Base-by-base conservation (phyloP, 2,113 vertebrate species). In the Garra rufa region DNA sequence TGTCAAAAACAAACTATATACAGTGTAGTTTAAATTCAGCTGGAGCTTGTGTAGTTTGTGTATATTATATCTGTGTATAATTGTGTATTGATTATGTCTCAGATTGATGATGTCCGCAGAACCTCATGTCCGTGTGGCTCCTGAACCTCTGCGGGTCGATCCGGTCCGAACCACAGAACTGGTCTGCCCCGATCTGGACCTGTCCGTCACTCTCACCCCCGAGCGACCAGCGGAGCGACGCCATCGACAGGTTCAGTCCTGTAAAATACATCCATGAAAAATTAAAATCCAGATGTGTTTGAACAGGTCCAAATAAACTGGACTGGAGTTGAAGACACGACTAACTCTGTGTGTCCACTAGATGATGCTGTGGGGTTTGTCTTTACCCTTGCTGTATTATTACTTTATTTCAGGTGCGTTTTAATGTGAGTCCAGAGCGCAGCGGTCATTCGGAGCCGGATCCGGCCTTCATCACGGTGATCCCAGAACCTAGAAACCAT, bases 341-440 rank as follows among this genome's bases (percentile, higher is more conserved):
- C 4, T 3, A 10, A 1, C 4, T 6, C 67, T n/a, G 34, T 21
- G 67, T 70, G 9, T 70, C 19, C 67, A 43, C 67, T n/a, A 7
- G 38, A 70, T 26, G 74, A 38, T 59, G 61, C 55, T 52, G 6
- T 3, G 30, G 61, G 55, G 55, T 11, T 59, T 24, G 9, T 11
- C 3, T n/a, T n/a, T n/a, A 57, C 55, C 9, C 0, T 9, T 55
- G 19, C 19, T 50, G 46, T n/a, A n/a, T n/a, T n/a, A n/a, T n/a
- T n/a, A n/a, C n/a, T n/a, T n/a, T n/a, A n/a, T n/a, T 89, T 9
- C 85, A 94, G 92, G 91, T 92, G 82, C 59, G 84, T 44, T 92
- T 85, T 74, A 55, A 38, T 69, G 28, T 85, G 50, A 84, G 44
- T 71, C 81, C 88, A 0, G 52, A 43, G 73, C 15, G 15, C 50